Percentiles rank a stretch among this genome's conserved stretches.
Evolutionary conservation across 2,113 vertebrate genomes (phyloP).

Genomic region (Lophotis ruficrista): DNA sequence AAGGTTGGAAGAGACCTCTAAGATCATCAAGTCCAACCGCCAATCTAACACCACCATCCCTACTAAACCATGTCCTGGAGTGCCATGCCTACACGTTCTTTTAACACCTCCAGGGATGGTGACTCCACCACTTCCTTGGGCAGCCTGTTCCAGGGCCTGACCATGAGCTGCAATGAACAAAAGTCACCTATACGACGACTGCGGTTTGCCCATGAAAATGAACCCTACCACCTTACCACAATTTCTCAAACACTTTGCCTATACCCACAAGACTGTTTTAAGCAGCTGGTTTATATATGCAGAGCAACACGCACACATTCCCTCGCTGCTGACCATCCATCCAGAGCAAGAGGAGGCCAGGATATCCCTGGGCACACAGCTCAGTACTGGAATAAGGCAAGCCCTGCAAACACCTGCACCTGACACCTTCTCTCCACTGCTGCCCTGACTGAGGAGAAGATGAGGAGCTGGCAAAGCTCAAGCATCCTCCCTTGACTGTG

Average conservation of each 20-base stretch:
- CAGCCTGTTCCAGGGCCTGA: no score
- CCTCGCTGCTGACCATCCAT: background rate
- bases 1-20: no score
- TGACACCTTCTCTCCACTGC: background rate
- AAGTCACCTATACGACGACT: background rate
- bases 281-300: background rate
- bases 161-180: background rate
- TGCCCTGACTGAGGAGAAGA: rapidly evolving
- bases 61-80: no score
- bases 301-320: background rate
- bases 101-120: no score
- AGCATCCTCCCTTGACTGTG: background rate
- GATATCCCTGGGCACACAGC: background rate
- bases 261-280: background rate
- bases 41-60: no score
- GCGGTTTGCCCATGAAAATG: background rate
- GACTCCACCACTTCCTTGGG: no score
- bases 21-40: no score
- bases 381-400: background rate
- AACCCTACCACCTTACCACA: background rate
- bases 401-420: background rate
- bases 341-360: background rate
- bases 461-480: background rate
- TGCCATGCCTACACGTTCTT: no score
- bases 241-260: background rate